phyloP scores from a whole-genome alignment of 2,888 invertebrate species.

The Osedax fenrisi region DNA sequence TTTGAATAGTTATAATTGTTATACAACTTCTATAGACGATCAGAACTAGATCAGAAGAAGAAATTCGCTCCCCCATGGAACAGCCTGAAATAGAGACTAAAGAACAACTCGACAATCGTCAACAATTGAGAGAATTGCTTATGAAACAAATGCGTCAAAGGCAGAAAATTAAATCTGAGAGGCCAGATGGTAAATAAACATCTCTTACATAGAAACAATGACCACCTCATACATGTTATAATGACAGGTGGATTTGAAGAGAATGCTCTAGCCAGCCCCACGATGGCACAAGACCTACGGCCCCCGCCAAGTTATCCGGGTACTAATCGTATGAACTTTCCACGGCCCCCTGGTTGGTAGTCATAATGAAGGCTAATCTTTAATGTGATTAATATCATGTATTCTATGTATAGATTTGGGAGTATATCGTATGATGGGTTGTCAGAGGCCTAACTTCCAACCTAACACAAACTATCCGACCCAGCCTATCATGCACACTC shows the following conservation, averaged over 20 bases:
- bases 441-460: not conserved
- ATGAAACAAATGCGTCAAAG: conserved; percentile 57
- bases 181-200: not conserved
- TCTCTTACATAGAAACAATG: not conserved
- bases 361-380: too few species aligned
- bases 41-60: too few species aligned
- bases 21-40: too few species aligned
- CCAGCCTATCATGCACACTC: not conserved
- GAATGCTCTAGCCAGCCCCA: not conserved
- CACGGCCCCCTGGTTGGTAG: conserved; percentile 9
- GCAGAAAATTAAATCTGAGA: conserved; percentile 43
- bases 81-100: not conserved
- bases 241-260: not conserved
- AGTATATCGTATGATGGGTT: not conserved
- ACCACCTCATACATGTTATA: too few species aligned
- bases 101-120: conserved; percentile 46
- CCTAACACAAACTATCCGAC: not conserved
- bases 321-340: conserved; percentile 37
- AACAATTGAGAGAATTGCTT: conserved; percentile 67
- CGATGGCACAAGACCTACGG: not conserved
- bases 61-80: too few species aligned
- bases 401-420: too few species aligned
- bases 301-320: conserved; percentile 39
- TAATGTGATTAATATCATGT: too few species aligned
- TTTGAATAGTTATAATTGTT: too few species aligned